Evolutionary conservation across 2,888 invertebrate genomes (phyloP), one percentile per base, ranked within the genome.

Genomic region (Oxyteleia sp.): DNA sequence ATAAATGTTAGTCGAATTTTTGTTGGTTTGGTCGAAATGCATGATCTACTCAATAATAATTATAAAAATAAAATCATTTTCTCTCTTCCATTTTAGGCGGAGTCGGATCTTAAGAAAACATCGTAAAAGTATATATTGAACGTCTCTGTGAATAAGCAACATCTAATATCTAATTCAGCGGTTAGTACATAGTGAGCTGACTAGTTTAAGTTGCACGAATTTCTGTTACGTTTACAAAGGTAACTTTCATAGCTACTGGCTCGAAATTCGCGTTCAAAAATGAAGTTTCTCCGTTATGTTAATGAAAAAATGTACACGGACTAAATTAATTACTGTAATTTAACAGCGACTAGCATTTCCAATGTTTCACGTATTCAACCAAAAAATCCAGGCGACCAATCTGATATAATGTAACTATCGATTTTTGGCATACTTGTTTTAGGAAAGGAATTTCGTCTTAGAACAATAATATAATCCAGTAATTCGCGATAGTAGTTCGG

Each of bases 401-500:
- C n/a, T n/a, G n/a, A n/a, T n/a, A 38, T 51, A 64, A 69, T 45
- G 41, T 11, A 69, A 55, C 59, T 71, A 71, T 72, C 5, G 71
- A 59, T 51, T 61, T 29, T 43, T 53, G 20, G 15, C 29, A 41
- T 72, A 72, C 61, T 32, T 51, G 53, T 29, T 53, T 43, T 15
- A 2, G 11, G 57, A 51, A 59, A 71, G 38, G 41, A 71, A 71
- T 71, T 26, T 51, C 49, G 53, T 63, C 55, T 64, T 38, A 35
- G 51, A 35, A 68, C 86, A 75, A 86, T 87, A 87, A 87, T 86
- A 87, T 90, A 89, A 89, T 89, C 88, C 87, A 84, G 83, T 72
- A 86, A 85, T 85, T 88, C 87, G 88, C 90, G 90, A 91, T 91
- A 92, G 91, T 91, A 91, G 90, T 90, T 90, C 89, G 91, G 90